Evolutionary conservation across 2,888 invertebrate genomes (phyloP), one percentile per base, ranked within the genome.

Genomic region (Meliscaeva auricollis): DNA sequence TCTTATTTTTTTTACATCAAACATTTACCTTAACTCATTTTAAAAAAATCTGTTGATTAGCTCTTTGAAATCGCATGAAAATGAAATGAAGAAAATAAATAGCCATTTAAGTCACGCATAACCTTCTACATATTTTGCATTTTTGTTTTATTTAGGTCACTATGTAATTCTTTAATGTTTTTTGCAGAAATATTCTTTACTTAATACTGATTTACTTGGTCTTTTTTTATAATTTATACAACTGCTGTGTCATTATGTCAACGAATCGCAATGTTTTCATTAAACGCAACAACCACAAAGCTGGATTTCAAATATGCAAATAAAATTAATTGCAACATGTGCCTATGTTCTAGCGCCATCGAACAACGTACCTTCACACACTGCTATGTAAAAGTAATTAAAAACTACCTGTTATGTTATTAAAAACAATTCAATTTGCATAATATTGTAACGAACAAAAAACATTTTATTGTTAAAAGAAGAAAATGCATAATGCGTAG

Each of bases 311-410:
- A 64, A 64, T 50, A 85, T 81, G 80, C 81, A 81, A 81, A 81
- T 76, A 20, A 3, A 15, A 70, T 52, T 64, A 26, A 44, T 32
- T 76, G 58, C 17, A 64, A 50, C 68, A 73, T 77, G 68, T 60
- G 26, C 32, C 3, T 13, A 56, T 70, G 54, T 70, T 56, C 50
- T 30, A 64, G 17, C 46, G 68, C 46, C 22, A 22, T 26, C 7
- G 13, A 75, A 76, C 76, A 85, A 85, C 85, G 85, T 85, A 85
- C 85, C 85, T 85, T 85, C 56, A 85, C 85, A 85, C 80, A 68
- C 73, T 73, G 48, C 41, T 48, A 64, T 69, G 85, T 64, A 50
- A 20, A 44, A 32, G 62, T 74, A 78, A 78, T 83, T 74, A 69
- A 41, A 41, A 74, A 74, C 17, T 13, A 66, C 48, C 66, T 35